A percentile compares a stretch with the other conserved stretches of the same genome.
Evolutionary conservation across 2,113 vertebrate genomes (phyloP).

Genomic region (Ictidomys tridecemlineatus): DNA sequence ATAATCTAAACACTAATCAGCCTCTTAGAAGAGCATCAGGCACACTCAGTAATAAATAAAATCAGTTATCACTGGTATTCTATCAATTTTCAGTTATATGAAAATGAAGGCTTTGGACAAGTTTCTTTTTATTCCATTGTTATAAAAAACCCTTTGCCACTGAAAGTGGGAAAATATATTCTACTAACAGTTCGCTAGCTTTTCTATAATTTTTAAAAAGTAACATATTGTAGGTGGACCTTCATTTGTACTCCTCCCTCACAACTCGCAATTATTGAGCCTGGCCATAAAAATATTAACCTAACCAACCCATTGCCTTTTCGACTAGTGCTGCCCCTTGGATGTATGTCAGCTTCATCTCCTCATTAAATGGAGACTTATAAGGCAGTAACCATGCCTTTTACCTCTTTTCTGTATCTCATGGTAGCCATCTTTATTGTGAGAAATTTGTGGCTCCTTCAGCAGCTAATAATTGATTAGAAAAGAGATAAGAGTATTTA

Average conservation of each 20-base stretch:
- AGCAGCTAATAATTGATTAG: background rate
- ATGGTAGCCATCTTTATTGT: background rate
- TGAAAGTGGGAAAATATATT: background rate
- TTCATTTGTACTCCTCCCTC: background rate
- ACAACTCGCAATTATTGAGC: background rate
- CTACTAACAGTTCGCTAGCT: background rate
- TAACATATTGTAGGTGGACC: background rate
- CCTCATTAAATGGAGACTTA: background rate
- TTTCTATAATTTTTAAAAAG: background rate
- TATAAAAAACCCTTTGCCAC: background rate
- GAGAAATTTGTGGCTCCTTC: background rate
- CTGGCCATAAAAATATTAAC: background rate
- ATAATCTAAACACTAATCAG: background rate
- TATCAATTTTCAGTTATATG: background rate
- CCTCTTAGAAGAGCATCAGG: background rate
- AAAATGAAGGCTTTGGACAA: background rate
- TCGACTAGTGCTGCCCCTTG: background rate
- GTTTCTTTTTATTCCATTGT: background rate
- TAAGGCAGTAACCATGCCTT: background rate
- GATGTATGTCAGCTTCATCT: fast-evolving
- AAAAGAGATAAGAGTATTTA: background rate
- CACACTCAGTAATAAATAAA: background rate
- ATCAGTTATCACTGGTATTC: background rate
- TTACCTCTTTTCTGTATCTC: too few species aligned
- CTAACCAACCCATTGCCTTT: background rate